These are phyloP conservation scores for Actenoides hombroni DNA, from an alignment of 2,113 vertebrate genomes.

Conservation along the genomic window DNA sequence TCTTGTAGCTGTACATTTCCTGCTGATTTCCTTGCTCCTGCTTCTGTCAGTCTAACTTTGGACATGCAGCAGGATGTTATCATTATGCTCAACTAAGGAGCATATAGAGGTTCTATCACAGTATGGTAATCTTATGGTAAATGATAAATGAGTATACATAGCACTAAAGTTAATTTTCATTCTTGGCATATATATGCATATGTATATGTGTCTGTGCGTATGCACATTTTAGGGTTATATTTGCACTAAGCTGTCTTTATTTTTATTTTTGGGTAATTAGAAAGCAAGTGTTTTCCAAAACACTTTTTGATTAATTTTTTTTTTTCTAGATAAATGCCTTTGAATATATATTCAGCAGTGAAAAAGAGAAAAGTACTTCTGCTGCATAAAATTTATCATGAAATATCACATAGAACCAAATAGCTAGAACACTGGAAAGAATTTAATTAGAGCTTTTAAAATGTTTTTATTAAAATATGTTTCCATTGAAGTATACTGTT, in stretches of 20 bases:
- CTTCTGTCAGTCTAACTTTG: background rate
- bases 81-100: background rate
- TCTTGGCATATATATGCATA: background rate
- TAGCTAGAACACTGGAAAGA: background rate
- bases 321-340: background rate
- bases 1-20: background rate
- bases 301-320: background rate
- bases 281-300: background rate
- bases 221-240: background rate
- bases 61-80: background rate
- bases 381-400: background rate
- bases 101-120: background rate
- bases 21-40: background rate
- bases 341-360: background rate
- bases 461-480: background rate
- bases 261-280: background rate
- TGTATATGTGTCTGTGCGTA: background rate
- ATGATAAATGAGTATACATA: fast-evolving
- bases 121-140: background rate
- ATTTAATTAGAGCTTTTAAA: background rate
- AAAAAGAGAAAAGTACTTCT: background rate
- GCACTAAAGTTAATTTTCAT: background rate
- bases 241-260: background rate
- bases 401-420: background rate
- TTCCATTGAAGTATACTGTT: background rate